Evolutionary conservation across 1,140 invertebrate species (phyloP).

Genomic region (Limonius californicus): DNA sequence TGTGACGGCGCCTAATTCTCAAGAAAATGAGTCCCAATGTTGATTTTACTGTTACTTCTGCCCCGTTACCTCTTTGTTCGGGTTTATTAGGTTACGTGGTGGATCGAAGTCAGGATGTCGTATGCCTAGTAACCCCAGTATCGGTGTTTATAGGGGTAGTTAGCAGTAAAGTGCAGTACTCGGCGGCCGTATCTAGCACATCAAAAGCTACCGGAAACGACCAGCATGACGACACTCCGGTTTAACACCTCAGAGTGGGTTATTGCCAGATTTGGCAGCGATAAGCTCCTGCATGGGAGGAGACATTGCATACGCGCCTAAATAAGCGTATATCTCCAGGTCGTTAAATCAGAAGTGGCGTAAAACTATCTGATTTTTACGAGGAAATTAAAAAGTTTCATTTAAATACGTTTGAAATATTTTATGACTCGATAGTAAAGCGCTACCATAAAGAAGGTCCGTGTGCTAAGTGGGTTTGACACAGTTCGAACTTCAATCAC

Average conservation of each 20-base stretch:
- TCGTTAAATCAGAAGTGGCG: constrained; percentile 36
- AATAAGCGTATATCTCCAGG: constrained; percentile 17
- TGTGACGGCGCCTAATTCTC: neutral
- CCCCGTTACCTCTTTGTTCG: too few relatives aligned
- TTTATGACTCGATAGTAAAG: constrained; percentile 42
- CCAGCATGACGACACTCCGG: constrained; percentile 11
- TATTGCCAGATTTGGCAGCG: constrained; percentile 19
- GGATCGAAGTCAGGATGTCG: neutral
- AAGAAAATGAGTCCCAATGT: too few relatives aligned
- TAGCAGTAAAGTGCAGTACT: constrained; percentile 14
- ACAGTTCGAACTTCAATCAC: constrained; percentile 43
- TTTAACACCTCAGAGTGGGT: constrained; percentile 17
- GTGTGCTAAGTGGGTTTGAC: constrained; percentile 42
- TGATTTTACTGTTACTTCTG: neutral
- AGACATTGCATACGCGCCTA: constrained; percentile 1
- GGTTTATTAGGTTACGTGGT: neutral
- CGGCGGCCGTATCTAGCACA: constrained; percentile 7
- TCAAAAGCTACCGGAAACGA: constrained; percentile 7
- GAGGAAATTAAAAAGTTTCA: constrained; percentile 44
- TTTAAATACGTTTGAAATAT: constrained; percentile 44
- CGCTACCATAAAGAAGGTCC: constrained; percentile 38
- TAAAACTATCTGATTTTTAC: constrained; percentile 44
- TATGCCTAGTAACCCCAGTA: neutral
- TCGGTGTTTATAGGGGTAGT: constrained; percentile 24
- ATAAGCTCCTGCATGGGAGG: constrained; percentile 10